phyloP scores from a whole-genome alignment of 2,797 vertebrate genomes.

The Brachyrhaphis roseni region DNA sequence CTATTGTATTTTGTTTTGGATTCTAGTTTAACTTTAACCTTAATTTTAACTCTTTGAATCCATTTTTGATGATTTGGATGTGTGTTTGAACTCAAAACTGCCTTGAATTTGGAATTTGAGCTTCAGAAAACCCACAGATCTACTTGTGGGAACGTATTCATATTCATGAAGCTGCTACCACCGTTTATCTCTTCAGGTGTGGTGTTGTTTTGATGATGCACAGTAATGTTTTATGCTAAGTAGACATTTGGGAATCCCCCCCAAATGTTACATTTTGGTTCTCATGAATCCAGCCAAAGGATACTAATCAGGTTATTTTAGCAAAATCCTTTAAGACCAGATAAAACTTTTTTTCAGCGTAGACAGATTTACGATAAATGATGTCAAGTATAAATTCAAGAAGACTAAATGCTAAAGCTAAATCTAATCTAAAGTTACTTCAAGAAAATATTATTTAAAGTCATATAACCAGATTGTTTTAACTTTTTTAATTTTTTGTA shows the following conservation, averaged over 20 bases:
- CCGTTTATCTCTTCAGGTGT: neutral
- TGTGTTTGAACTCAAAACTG: neutral
- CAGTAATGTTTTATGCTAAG: neutral
- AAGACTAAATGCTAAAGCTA: neutral
- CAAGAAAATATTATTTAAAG: neutral
- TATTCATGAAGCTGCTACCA: neutral
- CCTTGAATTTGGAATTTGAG: neutral
- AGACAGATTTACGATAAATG: neutral
- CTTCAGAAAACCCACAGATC: neutral
- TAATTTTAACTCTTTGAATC: neutral
- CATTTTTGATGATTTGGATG: neutral
- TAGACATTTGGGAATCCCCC: too few relatives aligned
- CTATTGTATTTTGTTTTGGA: neutral
- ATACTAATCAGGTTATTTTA: neutral
- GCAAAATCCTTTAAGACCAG: neutral
- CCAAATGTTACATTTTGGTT: too few relatives aligned
- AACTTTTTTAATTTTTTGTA: neutral
- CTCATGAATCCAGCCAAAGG: neutral
- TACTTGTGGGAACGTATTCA: neutral
- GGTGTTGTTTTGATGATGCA: neutral
- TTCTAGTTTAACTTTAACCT: neutral
- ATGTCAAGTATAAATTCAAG: neutral
- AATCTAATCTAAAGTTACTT: neutral
- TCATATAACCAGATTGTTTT: neutral
- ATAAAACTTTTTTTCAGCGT: neutral